Evolutionary conservation across 2,113 vertebrate genomes (phyloP).

Genomic region (Nycticryphes semicollaris): DNA sequence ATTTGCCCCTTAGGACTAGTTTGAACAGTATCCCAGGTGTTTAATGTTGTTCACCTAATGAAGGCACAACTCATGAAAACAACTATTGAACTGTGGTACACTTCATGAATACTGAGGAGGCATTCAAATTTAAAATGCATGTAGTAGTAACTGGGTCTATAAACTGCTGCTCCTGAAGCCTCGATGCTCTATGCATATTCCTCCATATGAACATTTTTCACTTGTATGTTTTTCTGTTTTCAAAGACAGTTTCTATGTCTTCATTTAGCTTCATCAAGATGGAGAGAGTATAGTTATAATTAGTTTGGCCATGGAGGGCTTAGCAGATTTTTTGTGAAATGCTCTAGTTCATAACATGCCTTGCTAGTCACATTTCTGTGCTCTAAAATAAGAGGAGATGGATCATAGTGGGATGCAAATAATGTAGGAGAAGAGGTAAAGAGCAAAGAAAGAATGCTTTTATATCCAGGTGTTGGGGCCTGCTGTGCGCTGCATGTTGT

Average conservation of each 20-base stretch:
- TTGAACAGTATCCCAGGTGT: conserved; percentile 71
- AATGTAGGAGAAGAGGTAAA: neutral
- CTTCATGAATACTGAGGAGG: conserved; percentile 69
- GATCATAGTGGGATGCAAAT: neutral
- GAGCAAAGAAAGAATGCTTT: neutral
- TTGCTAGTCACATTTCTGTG: conserved; percentile 62
- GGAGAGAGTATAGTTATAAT: conserved; percentile 24
- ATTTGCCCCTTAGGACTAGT: conserved; percentile 74
- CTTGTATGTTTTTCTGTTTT: conserved; percentile 49
- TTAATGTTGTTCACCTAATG: conserved; percentile 76
- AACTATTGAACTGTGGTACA: conserved; percentile 68
- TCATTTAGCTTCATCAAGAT: conserved; percentile 46
- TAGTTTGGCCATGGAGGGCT: conserved; percentile 42
- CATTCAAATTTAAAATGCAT: conserved; percentile 64
- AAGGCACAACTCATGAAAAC: conserved; percentile 73
- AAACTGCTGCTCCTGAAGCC: conserved; percentile 43
- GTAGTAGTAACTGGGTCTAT: conserved; percentile 38
- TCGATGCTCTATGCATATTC: conserved; percentile 32
- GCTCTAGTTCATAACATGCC: conserved; percentile 22
- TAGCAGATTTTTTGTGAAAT: conserved; percentile 40
- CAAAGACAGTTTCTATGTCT: conserved; percentile 50
- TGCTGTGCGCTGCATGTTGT: neutral
- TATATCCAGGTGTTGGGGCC: neutral
- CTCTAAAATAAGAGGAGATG: conserved; percentile 47
- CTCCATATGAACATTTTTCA: conserved; percentile 3